phyloP scores from a whole-genome alignment of 2,113 vertebrate genomes.

The Gasterosteus aculeatus region DNA sequence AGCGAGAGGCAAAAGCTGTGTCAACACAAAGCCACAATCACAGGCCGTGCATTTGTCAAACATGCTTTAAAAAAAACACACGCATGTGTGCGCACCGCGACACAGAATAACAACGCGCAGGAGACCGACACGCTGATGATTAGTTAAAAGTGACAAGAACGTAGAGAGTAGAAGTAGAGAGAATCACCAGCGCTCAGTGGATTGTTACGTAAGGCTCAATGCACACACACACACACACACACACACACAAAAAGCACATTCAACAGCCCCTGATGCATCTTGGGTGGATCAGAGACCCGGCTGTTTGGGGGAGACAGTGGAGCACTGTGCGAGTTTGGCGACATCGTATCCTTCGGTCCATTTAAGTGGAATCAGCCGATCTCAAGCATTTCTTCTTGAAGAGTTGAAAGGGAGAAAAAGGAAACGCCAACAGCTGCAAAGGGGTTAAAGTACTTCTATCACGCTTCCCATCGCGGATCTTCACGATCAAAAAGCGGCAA shows the following conservation, averaged over 20 bases:
- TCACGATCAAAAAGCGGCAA: too few species aligned
- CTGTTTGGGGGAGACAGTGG: constrained; percentile 32
- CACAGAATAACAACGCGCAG: background rate
- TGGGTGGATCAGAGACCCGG: constrained; percentile 52
- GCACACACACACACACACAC: constrained; percentile 9
- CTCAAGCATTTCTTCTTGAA: background rate
- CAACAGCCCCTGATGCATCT: constrained; percentile 44
- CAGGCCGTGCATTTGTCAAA: constrained; percentile 66
- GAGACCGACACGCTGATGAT: constrained; percentile 4
- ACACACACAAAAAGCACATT: constrained; percentile 29
- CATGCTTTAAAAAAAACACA: constrained; percentile 60
- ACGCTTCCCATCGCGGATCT: background rate
- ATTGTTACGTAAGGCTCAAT: constrained; percentile 35
- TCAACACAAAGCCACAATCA: constrained; percentile 74
- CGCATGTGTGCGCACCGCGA: background rate
- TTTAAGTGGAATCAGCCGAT: constrained; percentile 11
- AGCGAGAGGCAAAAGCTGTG: constrained; percentile 62
- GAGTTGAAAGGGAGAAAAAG: background rate
- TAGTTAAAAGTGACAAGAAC: background rate
- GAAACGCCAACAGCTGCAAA: background rate
- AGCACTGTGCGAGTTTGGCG: constrained; percentile 32
- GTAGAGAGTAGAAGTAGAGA: constrained; percentile 8
- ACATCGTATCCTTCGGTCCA: background rate
- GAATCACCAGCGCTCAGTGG: constrained; percentile 10
- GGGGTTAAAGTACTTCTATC: background rate